Base-by-base conservation (phyloP, 2,888 invertebrate species). In the Sycophila texana region DNA sequence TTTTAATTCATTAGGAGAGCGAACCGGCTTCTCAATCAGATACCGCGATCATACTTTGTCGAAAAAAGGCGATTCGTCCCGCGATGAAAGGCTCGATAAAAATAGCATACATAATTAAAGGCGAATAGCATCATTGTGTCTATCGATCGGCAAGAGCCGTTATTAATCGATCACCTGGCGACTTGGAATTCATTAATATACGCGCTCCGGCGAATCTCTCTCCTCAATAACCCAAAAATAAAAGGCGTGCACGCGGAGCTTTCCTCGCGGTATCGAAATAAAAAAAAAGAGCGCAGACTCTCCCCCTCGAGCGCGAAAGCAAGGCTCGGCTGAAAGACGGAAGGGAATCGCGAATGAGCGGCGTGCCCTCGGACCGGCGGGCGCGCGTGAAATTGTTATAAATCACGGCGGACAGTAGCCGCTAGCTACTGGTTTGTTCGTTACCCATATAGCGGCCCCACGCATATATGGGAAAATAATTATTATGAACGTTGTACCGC, bases 381-480 rank as follows among this genome's bases (percentile, higher is more conserved):
- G 13, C 20, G 61, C 30, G 77, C 20, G 60, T 84, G 83, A 73
- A 86, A 88, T 88, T 84, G 85, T 86, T 86, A 86, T 88, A 87
- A 88, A 88, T 87, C 87, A 87, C 82, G 66, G 83, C 83, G 82
- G 85, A 86, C 85, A 86, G 85, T 84, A 84, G 85, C 86, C 85
- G 83, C 84, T 84, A 85, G 85, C 86, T 87, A 86, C 86, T 83
- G 85, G 84, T 82, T 81, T 77, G 83, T 85, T 86, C 82, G 83
- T 86, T 84, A 79, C 77, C 71, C 20, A 67, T 22, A 13, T 51
- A 78, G 55, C 76, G 18, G 66, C 49, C 60, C 55, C 57, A 70
- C 79, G 77, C 80, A 83, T 85, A 84, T 87, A 87, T 86, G 87
- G 86, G 85, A 86, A 87, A 88, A 87, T 88, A 88, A 88, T 89